Evolutionary conservation across 2,797 vertebrate species (phyloP), one percentile per base, ranked within the genome.

Genomic region (Pelobates cultripes): DNA sequence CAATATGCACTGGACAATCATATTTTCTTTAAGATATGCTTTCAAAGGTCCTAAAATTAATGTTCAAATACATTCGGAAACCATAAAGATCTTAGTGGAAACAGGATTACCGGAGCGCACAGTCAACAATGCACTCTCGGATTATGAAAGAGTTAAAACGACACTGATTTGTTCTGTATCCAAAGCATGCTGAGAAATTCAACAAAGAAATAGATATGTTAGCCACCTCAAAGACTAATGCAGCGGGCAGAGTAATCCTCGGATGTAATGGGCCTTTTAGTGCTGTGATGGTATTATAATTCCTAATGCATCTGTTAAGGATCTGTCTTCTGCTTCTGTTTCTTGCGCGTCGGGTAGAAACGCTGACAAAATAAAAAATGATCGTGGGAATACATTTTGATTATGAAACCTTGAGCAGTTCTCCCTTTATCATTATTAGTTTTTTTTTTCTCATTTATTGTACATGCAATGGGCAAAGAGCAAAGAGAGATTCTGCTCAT

Each of bases 271-370:
- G 82, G 77, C 82, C 82, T 83, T 79, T 83, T 78, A 83, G 77
- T 79, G 72, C 72, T 75, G 72, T 79, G 82, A 83, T 83, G 71
- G 77, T 83, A 83, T 83, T 79, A 83, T 79, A 83, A 83, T 83
- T 83, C 82, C 77, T 83, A 83, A 83, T 83, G 82, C 82, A 79
- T 83, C 77, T 83, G 82, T 79, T 83, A 83, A 79, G 82, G 77
- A 79, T 79, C 82, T 83, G 82, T 75, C 82, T 79, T 64, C 43
- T 75, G 82, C 72, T 79, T 70, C 72, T 77, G 80, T 75, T 79
- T 75, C 72, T 79, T 47, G 53, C 67, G 78, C 57, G 9, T 75
- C 77, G 67, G 51, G 53, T 75, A 55, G 77, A 83, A 83, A 64
- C 45, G 57, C 82, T 83, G 82, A 79, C 77, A 83, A 75, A 83